phyloP scores from a whole-genome alignment of 2,113 vertebrate genomes.

The Ctenodactylus gundi region DNA sequence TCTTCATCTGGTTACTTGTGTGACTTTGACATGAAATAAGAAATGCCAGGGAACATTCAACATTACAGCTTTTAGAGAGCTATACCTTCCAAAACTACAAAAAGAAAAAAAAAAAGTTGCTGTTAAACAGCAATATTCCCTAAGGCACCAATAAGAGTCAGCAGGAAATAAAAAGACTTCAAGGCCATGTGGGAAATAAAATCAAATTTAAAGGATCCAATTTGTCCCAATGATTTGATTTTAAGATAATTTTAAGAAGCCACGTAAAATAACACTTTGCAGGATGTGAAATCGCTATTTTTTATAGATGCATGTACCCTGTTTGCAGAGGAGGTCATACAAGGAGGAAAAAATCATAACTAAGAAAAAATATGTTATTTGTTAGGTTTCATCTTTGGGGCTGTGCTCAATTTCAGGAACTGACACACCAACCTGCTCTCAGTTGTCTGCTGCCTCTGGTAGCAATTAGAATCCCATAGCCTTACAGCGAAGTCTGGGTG shows the following conservation, averaged over 20 bases:
- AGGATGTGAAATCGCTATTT: neutral
- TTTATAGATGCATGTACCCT: neutral
- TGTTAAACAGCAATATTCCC: neutral
- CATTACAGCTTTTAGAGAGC: constrained; percentile 1
- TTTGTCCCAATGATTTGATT: neutral
- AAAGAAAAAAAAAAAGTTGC: constrained; percentile 16
- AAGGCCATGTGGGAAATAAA: constrained; percentile 5
- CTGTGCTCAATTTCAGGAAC: constrained; percentile 32
- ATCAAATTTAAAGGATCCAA: neutral
- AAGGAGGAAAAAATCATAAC: neutral
- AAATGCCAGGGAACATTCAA: neutral
- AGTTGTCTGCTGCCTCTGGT: neutral
- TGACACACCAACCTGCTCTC: constrained; percentile 22
- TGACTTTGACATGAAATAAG: constrained; percentile 17
- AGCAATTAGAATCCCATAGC: neutral
- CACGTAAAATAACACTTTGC: neutral
- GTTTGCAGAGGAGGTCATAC: neutral
- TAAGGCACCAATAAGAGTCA: neutral
- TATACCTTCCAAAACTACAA: neutral
- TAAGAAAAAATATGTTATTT: constrained; percentile 20
- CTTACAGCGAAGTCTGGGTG: neutral
- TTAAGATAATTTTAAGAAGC: neutral
- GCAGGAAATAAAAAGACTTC: neutral
- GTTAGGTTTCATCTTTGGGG: constrained; percentile 10
- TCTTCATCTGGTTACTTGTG: constrained; percentile 12